Evolutionary conservation across 2,113 vertebrate genomes (phyloP), one percentile per base, ranked within the genome.

Genomic region (Laticauda laticaudata): DNA sequence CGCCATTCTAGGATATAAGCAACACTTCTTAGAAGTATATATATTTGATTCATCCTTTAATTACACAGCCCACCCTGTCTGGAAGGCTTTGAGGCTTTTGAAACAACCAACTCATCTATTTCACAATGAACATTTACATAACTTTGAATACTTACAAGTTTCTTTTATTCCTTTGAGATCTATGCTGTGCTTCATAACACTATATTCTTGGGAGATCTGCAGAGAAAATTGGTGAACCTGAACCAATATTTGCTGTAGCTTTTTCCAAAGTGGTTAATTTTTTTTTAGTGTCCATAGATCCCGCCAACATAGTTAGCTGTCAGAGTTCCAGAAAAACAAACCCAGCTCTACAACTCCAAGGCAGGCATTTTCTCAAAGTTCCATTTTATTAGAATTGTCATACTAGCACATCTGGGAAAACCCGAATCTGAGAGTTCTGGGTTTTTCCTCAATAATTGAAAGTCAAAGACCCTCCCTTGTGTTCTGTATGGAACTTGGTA

Each of bases 41-140:
- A 21, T 21, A 86, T 92, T 92, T 86, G 48, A 64, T 86, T 90
- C 88, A 45, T 56, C 75, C 56, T 93, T 90, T 64, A 90, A 90
- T 64, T 86, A 86, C 87, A 54, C 21, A 90, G 48, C 34, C 29
- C n/a, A 55, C 24, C 43, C n/a, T 57, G 29, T 85, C 29, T 53
- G 5, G 15, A 93, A 86, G 55, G 92, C 55, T 90, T 85, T 86
- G 43, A 18, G 14, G 9, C 24, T 43, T 81, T 81, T 81, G 21
- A 81, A 18, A 81, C 34, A 34, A 81, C 20, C 75, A 43, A 43
- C n/a, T 43, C 18, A 81, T 81, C 18, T 43, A 39, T 43, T 43
- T 81, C 5, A 1, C 75, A 43, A 81, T 81, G 75, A 81, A 81
- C 20, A 43, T 23, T 81, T 81, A 43, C 34, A 43, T 43, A 81